These are phyloP conservation scores for Cyprinodon tularosa DNA, from an alignment of 2,113 vertebrate species.

Conservation along the genomic window DNA sequence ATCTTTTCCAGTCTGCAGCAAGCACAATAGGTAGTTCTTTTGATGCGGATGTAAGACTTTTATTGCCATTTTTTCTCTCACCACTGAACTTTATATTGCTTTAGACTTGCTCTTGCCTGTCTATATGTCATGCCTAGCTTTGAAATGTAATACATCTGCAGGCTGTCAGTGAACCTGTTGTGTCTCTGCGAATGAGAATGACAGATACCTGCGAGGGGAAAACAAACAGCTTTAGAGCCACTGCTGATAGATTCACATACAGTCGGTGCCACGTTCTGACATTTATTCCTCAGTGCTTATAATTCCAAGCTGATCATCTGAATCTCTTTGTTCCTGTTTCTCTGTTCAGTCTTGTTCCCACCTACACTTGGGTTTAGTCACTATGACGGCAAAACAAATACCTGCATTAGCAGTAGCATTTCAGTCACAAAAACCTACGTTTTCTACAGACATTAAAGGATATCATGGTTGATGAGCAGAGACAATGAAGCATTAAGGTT, in stretches of 20 bases:
- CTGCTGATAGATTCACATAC: constrained; percentile 37
- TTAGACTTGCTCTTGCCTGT: constrained; percentile 59
- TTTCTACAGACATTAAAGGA: constrained; percentile 65
- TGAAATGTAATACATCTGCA: constrained; percentile 69
- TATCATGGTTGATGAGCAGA: constrained; percentile 43
- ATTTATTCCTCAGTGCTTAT: constrained; percentile 11
- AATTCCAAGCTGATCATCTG: constrained; percentile 30
- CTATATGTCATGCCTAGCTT: constrained; percentile 54
- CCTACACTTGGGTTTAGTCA: constrained; percentile 54
- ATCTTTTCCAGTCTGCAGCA: constrained; percentile 27
- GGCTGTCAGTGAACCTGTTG: constrained; percentile 55
- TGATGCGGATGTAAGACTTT: constrained; percentile 23
- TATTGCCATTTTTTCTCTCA: constrained; percentile 3
- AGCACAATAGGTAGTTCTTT: constrained; percentile 21
- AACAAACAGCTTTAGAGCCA: constrained; percentile 52
- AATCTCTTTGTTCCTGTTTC: constrained; percentile 51
- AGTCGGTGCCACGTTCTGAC: constrained; percentile 5
- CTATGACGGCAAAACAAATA: constrained; percentile 72
- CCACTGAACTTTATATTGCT: constrained; percentile 24
- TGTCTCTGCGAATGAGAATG: constrained; percentile 48
- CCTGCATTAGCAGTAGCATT: constrained; percentile 49
- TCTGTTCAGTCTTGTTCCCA: constrained; percentile 41
- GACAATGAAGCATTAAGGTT: constrained; percentile 59
- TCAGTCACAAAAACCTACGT: constrained; percentile 41
- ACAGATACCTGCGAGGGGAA: constrained; percentile 53